Evolutionary conservation across 2,888 invertebrate genomes (phyloP), one percentile per base, ranked within the genome.

Genomic region (Ametastegia equiseti): DNA sequence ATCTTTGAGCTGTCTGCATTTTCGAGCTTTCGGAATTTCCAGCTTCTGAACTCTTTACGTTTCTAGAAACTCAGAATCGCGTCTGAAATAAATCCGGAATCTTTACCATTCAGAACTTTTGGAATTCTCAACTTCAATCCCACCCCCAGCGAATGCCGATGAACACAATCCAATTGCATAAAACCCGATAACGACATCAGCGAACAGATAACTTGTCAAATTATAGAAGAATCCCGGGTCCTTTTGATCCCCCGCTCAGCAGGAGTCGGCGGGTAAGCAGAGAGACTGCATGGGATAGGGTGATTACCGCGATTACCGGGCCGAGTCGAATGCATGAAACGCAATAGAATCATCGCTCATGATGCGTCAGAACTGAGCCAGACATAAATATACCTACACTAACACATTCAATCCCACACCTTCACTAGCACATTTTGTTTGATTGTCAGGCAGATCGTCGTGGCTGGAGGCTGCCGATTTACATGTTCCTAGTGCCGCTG

Each of bases 341-440:
- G 75, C 75, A 54, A 75, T 54, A 33, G 54, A 63, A 60, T 63
- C 78, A 78, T 78, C 78, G 78, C 60, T 78, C 78, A 78, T 78
- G 39, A 39, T 27, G 60, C 60, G 78, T 78, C 57, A 60, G 27
- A 75, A 36, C 5, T 47, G 71, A 47, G n/a, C 30, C n/a, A 39
- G 15, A 23, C 39, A 39, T 39, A 33, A 19, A 39, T 39, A n/a
- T n/a, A 13, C 1, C 6, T 23, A 23, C 30, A n/a, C n/a, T n/a
- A n/a, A n/a, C n/a, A n/a, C n/a, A n/a, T n/a, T n/a, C n/a, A n/a
- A n/a, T n/a, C n/a, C n/a, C n/a, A n/a, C n/a, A n/a, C n/a, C n/a
- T n/a, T n/a, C n/a, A n/a, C n/a, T n/a, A n/a, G n/a, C n/a, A n/a
- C n/a, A 60, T 60, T 54, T 6, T 23, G 47, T n/a, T 15, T 30